phyloP scores from a whole-genome alignment of 2,888 invertebrate genomes.

The Conops quadrifasciatus region DNA sequence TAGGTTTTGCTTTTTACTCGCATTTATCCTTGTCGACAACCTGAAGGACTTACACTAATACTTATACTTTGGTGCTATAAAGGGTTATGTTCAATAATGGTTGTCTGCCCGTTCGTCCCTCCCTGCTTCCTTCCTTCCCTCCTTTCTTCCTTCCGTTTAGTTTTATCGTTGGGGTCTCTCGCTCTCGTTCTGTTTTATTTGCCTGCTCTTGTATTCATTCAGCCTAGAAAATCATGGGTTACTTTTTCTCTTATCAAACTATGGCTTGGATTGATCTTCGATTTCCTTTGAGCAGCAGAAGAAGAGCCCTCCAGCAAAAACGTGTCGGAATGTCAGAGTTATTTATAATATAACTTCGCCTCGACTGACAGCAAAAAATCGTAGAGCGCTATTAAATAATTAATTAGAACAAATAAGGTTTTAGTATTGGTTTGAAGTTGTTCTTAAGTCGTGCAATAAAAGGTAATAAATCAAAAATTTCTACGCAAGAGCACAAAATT shows the following conservation, averaged over 20 bases:
- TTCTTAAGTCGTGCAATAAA: neutral
- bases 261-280: constrained; percentile 2
- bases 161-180: neutral
- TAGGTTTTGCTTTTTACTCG: neutral
- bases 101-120: too few relatives aligned
- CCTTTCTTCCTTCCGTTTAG: too few relatives aligned
- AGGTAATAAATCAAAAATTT: neutral
- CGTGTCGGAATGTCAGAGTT: constrained; percentile 3
- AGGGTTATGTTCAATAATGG: too few relatives aligned
- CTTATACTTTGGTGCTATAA: too few relatives aligned
- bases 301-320: neutral
- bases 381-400: constrained; percentile 6
- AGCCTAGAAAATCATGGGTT: neutral
- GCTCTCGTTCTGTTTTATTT: neutral
- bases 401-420: constrained; percentile 16
- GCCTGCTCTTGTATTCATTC: neutral
- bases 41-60: too few relatives aligned
- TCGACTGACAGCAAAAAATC: neutral
- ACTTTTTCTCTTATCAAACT: neutral
- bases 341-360: neutral
- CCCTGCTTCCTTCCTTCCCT: too few relatives aligned
- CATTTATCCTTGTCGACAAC: too few relatives aligned
- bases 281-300: constrained; percentile 4
- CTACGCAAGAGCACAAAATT: too few relatives aligned
- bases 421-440: neutral